Evolutionary conservation across 1,140 invertebrate species (phyloP).

Genomic region (Cotesia chilonis): DNA sequence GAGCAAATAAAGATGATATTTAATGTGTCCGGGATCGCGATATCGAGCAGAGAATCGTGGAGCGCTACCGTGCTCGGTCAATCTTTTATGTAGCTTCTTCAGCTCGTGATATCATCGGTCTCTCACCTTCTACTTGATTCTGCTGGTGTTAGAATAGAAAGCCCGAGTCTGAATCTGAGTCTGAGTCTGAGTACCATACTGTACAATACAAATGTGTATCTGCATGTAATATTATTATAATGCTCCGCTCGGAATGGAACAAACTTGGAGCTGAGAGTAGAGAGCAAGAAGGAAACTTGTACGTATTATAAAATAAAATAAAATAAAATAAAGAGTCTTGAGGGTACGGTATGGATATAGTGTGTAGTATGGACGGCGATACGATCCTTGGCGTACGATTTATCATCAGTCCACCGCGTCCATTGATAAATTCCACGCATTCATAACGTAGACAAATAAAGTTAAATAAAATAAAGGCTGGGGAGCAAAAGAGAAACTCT

Average conservation of each 20-base stretch:
- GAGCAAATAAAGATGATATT: conserved; percentile 19
- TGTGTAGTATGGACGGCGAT: conserved; percentile 43
- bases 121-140: conserved; percentile 40
- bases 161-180: conserved; percentile 16
- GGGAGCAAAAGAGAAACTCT: not conserved
- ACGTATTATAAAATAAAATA: not conserved
- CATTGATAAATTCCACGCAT: conserved; percentile 65
- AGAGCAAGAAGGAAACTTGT: too few relatives aligned
- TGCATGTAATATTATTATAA: too few relatives aligned
- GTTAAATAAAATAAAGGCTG: not conserved
- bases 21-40: conserved; percentile 21
- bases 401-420: conserved; percentile 60
- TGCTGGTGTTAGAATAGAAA: conserved; percentile 42
- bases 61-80: conserved; percentile 20
- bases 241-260: too few relatives aligned
- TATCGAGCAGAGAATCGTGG: conserved; percentile 28
- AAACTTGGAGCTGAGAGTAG: too few relatives aligned
- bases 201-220: too few relatives aligned
- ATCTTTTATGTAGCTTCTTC: conserved; percentile 3
- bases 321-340: not conserved
- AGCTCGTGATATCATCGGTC: conserved; percentile 34
- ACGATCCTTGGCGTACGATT: conserved; percentile 58
- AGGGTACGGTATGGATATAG: too few relatives aligned
- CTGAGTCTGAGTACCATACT: not conserved
- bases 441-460: conserved; percentile 50